phyloP scores from a whole-genome alignment of 2,888 invertebrate species.

The Coelinius sp. region DNA sequence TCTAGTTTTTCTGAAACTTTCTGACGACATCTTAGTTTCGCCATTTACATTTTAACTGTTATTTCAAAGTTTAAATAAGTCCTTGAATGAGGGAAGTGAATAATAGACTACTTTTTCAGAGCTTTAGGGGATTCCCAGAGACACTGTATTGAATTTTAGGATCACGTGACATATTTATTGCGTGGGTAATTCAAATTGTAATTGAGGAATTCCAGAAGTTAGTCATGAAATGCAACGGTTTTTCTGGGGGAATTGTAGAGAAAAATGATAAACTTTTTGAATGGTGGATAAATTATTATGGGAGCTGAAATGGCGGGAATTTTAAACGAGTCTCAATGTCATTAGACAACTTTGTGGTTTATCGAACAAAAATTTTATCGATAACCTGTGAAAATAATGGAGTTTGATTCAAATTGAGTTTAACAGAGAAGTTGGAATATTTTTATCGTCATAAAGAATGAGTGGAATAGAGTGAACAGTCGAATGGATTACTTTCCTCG shows the following conservation, averaged over 20 bases:
- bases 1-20: slow-evolving; percentile 6
- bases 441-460: slow-evolving; percentile 10
- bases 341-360: background rate
- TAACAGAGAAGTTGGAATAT: slow-evolving; percentile 4
- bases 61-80: slow-evolving; percentile 8
- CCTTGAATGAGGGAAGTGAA: background rate
- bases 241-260: background rate
- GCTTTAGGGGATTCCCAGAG: background rate
- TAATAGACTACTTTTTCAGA: background rate
- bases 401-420: slow-evolving; percentile 8
- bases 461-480: slow-evolving; percentile 21
- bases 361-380: background rate
- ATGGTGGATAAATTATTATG: background rate
- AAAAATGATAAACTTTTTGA: background rate
- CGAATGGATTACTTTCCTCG: slow-evolving; percentile 24
- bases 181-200: background rate
- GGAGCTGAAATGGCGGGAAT: slow-evolving; percentile 3
- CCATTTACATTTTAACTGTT: slow-evolving; percentile 15
- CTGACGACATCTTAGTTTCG: slow-evolving; percentile 1
- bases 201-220: background rate
- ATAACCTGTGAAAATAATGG: slow-evolving; percentile 7
- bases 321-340: background rate
- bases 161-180: background rate
- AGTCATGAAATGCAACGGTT: background rate
- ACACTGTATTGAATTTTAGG: background rate